Percentiles rank a stretch among this genome's conserved stretches.
phyloP scores from a whole-genome alignment of 2,888 invertebrate genomes.

The Dorcus parallelipipedus region DNA sequence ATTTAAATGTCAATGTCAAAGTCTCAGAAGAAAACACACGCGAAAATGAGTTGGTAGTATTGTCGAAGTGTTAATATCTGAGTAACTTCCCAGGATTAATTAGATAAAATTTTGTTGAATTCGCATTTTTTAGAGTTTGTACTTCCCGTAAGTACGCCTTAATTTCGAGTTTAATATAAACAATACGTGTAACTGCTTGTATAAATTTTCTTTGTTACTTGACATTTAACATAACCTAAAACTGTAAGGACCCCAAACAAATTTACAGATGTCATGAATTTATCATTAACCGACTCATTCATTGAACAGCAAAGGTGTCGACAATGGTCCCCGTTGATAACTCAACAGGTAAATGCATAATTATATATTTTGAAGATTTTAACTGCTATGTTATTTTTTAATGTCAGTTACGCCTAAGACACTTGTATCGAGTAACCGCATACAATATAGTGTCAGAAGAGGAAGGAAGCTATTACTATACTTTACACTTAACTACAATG shows the following conservation, averaged over 20 bases:
- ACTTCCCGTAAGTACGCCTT: too few species aligned
- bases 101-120: too few species aligned
- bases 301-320: slow-evolving; percentile 67
- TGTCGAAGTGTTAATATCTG: too few species aligned
- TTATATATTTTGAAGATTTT: slow-evolving; percentile 1
- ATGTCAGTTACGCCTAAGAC: slow-evolving; percentile 69
- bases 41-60: too few species aligned
- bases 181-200: too few species aligned
- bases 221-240: slow-evolving; percentile 20
- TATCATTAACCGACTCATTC: slow-evolving; percentile 47
- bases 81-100: too few species aligned
- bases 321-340: slow-evolving; percentile 76
- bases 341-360: slow-evolving; percentile 67
- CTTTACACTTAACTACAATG: slow-evolving; percentile 76
- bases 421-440: slow-evolving; percentile 71
- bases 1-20: too few species aligned
- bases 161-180: too few species aligned
- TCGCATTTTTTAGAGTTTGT: too few species aligned
- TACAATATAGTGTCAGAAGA: slow-evolving; percentile 54
- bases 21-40: too few species aligned
- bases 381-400: slow-evolving; percentile 9
- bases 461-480: slow-evolving; percentile 68
- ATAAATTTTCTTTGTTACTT: neutral
- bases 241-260: neutral
- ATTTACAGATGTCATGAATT: slow-evolving; percentile 41